Evolutionary conservation across 2,797 vertebrate genomes (phyloP), one percentile per base, ranked within the genome.

Genomic region (Vireo griseus): DNA sequence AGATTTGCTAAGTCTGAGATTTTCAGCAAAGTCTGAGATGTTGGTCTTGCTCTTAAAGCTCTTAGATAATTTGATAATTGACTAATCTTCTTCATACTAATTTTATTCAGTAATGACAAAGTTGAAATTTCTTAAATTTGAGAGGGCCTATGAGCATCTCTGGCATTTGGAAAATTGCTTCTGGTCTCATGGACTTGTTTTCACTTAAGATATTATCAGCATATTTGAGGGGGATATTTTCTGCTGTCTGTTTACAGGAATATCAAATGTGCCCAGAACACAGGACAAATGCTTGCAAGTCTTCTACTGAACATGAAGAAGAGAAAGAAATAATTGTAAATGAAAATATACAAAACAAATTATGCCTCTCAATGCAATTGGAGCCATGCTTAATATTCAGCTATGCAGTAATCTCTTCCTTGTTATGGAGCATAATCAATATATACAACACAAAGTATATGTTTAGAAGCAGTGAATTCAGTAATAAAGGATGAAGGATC

Each of bases 341-440:
- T 62, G 7, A 48, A 81, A 94, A 19, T 17, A 7, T 35, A 20
- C 9, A 52, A 62, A 72, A 19, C 4, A 74, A 92, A 57, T 35
- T 28, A 13, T 42, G 12, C 24, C 87, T 92, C 16, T 45, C 57
- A 29, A 26, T 50, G 59, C 51, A 87, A 24, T 8, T 39, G 11
- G 19, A 57, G 24, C 18, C 42, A 9, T 14, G 6, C 11, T 83
- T 52, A 67, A 33, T 6, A 13, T 62, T 83, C 13, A 67, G 24
- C 25, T 65, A 3, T n/a, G 16, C 10, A 68, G 11, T 10, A n/a
- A 4, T 25, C 8, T 63, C 16, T 22, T 73, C 42, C 65, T 57
- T 0, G 0, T 48, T 44, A 15, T 11, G 18, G 35, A 67, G 19
- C 4, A 35, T 4, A 45, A 35, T 35, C 48, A 71, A 24, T 50